Base-by-base conservation (phyloP, 2,797 vertebrate genomes). In the Oreochromis grahami region DNA sequence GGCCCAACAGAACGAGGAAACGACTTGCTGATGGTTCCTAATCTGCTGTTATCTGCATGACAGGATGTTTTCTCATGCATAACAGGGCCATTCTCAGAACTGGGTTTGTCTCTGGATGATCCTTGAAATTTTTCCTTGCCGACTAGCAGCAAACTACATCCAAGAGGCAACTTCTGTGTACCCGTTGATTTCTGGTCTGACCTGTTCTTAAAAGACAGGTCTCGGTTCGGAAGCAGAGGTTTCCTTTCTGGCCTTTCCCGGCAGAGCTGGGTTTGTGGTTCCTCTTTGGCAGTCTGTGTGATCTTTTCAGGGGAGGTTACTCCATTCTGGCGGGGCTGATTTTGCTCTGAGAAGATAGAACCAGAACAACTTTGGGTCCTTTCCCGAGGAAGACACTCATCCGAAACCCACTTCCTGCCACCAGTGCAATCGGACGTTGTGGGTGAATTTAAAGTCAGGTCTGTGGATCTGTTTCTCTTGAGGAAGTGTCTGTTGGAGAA, bases 401-500 rank as follows among this genome's bases (percentile, higher is more conserved):
- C 94, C 7, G 96, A 96, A 65, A 95, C 87, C 93, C 94, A 95
- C 81, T 95, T 96, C 84, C 93, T 93, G 84, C 93, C 85, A 82
- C 80, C 78, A 45, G 84, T 84, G 52, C 91, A 89, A 65, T 91
- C 88, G 83, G 90, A 87, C 0, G 84, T 12, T 26, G 60, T 13
- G 19, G 74, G 76, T 43, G 90, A 84, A 87, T 85, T 83, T 79
- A 95, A 91, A 76, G 95, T 84, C 88, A 93, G 90, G 3, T 96
- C 95, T 74, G 93, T 93, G 60, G 95, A 95, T 92, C 92, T 87
- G 91, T 97, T 95, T 80, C 84, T 96, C 90, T 96, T 97, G 43
- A 96, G 92, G 88, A 97, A 96, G 83, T 95, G 94, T 85, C 99
- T 99, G 95, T 92, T 70, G 84, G 91, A 92, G 80, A 85, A 36